phyloP scores from a whole-genome alignment of 2,113 vertebrate species.

The Macrotis lagotis region DNA sequence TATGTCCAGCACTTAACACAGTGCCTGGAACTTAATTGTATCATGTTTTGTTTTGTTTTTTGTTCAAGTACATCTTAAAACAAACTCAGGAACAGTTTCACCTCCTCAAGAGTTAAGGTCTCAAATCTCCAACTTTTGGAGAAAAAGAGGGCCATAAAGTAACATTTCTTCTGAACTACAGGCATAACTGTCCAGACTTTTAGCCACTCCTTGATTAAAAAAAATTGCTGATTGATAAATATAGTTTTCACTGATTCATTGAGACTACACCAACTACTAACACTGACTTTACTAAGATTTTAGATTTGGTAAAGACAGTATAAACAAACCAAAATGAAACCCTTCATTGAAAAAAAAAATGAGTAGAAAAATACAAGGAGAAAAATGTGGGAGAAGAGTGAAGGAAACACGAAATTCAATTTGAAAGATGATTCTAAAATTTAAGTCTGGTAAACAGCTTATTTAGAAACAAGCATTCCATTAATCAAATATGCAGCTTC shows the following conservation, averaged over 20 bases:
- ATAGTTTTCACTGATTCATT: not conserved
- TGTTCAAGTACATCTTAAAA: not conserved
- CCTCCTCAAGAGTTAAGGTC: not conserved
- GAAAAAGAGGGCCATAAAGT: not conserved
- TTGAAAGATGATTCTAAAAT: slow-evolving; percentile 37
- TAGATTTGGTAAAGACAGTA: slow-evolving; percentile 39
- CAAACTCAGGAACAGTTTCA: not conserved
- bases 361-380: not conserved
- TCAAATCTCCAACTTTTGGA: not conserved
- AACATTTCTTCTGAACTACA: not conserved
- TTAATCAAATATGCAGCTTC: slow-evolving; percentile 48
- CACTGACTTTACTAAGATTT: not conserved
- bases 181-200: not conserved
- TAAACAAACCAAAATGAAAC: slow-evolving; percentile 39
- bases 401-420: not conserved
- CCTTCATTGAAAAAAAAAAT: slow-evolving; percentile 55
- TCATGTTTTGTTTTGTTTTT: not conserved
- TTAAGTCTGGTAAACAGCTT: slow-evolving; percentile 25
- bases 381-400: not conserved
- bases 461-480: not conserved
- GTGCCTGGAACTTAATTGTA: not conserved
- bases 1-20: no score
- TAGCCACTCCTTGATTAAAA: not conserved
- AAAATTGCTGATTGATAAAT: not conserved
- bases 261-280: not conserved